Evolutionary conservation across 2,113 vertebrate species (phyloP), one percentile per base, ranked within the genome.

Genomic region (Deroptyus accipitrinus): DNA sequence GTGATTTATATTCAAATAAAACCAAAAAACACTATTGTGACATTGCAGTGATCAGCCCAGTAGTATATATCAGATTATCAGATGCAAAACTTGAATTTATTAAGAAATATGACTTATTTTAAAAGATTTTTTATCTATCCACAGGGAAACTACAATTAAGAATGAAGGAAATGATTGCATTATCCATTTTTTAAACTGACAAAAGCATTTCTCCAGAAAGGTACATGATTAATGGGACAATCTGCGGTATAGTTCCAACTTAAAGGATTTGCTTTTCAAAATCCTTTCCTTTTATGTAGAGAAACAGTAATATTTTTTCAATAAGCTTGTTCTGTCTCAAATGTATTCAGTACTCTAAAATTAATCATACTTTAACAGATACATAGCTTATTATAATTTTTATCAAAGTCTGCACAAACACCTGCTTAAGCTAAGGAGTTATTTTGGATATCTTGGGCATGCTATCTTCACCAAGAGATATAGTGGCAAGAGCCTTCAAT

Each of bases 1-100:
- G 25, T 77, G 30, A 94, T 70, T 86, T 66, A 86, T 19, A 44
- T 79, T 61, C 33, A 94, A 89, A 89, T 89, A 89, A 92, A 94
- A 86, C 44, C 18, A 24, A 24, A 63, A 82, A 86, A 44, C 33
- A 62, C 77, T 72, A 35, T 39, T 80, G 75, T 69, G 44, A 80
- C 51, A 80, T 39, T 83, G 63, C 75, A 80, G 54, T 20, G 25
- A 91, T 46, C 25, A 52, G 42, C 35, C 24, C 37, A 52, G 31
- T 39, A 27, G 33, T 80, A 87, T 20, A 24, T 27, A 77, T 42
- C 63, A 64, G 23, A n/a, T 63, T 61, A 80, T 48, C 10, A 76
- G 51, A 80, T 55, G 13, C 33, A 80, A 86, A 83, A 66, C 39
- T 62, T 44, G 37, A 27, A 80, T 70, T 75, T 31, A 83, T 30